These are phyloP conservation scores for Drosophila austrosaltans DNA, from an alignment of 2,888 invertebrate genomes.

Conservation along the genomic window DNA sequence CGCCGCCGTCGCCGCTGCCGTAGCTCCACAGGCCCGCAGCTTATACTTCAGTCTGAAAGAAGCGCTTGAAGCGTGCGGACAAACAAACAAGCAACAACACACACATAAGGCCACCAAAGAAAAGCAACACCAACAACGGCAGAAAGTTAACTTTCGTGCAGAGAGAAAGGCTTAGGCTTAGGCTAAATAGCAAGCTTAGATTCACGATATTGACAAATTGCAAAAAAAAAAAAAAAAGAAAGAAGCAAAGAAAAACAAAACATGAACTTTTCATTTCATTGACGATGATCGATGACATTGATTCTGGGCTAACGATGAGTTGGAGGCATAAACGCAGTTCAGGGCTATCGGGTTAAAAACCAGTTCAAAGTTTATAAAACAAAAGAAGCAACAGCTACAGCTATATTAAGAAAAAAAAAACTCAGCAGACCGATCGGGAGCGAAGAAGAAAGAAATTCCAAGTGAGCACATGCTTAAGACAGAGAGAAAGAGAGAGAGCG, in stretches of 20 bases:
- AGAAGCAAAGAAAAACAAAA: not conserved
- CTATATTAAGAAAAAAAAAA: not conserved
- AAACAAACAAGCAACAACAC: constrained; percentile 7
- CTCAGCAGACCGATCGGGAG: not conserved
- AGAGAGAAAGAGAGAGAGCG: constrained; percentile 57
- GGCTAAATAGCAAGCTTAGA: constrained; percentile 14
- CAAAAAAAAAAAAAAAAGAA: constrained; percentile 10
- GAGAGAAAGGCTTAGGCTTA: constrained; percentile 67
- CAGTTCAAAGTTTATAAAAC: constrained; percentile 58
- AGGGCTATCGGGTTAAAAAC: constrained; percentile 70
- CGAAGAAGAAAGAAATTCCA: constrained; percentile 31
- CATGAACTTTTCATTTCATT: constrained; percentile 51
- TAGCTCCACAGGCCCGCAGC: constrained; percentile 36
- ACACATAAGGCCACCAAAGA: constrained; percentile 15
- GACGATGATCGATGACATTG: constrained; percentile 57
- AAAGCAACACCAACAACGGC: constrained; percentile 19
- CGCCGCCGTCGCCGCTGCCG: constrained; percentile 41
- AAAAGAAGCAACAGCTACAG: constrained; percentile 32
- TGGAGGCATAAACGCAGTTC: constrained; percentile 51
- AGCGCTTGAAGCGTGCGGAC: constrained; percentile 69
- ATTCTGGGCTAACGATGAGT: constrained; percentile 54
- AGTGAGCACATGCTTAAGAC: constrained; percentile 44
- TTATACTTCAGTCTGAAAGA: constrained; percentile 65
- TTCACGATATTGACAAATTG: constrained; percentile 18
- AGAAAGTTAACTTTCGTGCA: constrained; percentile 68